phyloP scores from a whole-genome alignment of 2,888 invertebrate genomes.

The Sinohyriopsis cumingii region DNA sequence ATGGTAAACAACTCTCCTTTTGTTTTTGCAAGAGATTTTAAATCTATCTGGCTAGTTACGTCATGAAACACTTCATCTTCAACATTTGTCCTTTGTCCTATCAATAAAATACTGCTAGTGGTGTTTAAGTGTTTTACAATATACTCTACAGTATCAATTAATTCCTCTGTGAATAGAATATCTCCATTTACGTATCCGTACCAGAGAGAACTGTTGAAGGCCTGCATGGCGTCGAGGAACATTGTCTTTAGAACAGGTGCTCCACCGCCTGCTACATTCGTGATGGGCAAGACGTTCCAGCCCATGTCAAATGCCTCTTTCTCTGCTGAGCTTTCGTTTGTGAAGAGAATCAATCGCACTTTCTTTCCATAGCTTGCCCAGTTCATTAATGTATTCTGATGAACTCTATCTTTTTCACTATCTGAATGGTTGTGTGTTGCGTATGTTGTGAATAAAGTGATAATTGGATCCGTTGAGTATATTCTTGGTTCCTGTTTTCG shows the following conservation, averaged over 20 bases:
- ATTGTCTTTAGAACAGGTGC: slow-evolving; percentile 38
- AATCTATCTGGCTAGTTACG: slow-evolving; percentile 13
- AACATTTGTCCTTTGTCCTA: slow-evolving; percentile 37
- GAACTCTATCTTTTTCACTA: slow-evolving; percentile 31
- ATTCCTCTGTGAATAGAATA: slow-evolving; percentile 33
- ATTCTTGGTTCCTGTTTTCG: not conserved
- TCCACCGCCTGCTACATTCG: slow-evolving; percentile 11
- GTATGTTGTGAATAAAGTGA: slow-evolving; percentile 34
- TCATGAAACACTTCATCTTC: slow-evolving; percentile 23
- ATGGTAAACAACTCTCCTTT: slow-evolving; percentile 30
- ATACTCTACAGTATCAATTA: slow-evolving; percentile 24
- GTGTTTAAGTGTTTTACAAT: slow-evolving; percentile 17
- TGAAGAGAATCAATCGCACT: slow-evolving; percentile 39
- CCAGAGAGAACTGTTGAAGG: slow-evolving; percentile 29
- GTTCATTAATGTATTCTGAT: slow-evolving; percentile 42
- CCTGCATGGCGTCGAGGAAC: slow-evolving; percentile 27
- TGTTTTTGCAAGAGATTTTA: slow-evolving; percentile 11
- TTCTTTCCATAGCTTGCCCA: slow-evolving; percentile 38
- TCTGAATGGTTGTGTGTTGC: slow-evolving; percentile 27
- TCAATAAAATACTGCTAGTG: slow-evolving; percentile 22
- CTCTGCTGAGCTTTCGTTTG: slow-evolving; percentile 29
- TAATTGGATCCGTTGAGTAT: slow-evolving; percentile 7
- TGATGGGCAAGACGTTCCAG: slow-evolving; percentile 32
- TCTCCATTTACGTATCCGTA: slow-evolving; percentile 41
- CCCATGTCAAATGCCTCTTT: slow-evolving; percentile 19